A percentile compares a stretch with the other conserved stretches of the same genome.
phyloP scores from a whole-genome alignment of 2,113 vertebrate species.

The Lutjanus erythropterus region DNA sequence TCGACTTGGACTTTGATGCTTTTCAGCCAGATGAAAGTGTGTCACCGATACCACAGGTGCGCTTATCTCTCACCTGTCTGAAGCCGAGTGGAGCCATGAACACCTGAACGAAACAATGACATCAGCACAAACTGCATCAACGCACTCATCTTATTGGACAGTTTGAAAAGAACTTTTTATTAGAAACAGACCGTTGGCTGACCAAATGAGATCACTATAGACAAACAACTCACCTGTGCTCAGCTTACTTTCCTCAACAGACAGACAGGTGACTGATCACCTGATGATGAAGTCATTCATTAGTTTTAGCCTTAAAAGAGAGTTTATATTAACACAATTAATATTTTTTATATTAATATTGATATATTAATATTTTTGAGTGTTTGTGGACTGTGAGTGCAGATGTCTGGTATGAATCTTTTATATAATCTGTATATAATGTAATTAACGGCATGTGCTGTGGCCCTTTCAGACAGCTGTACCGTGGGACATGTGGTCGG shows the following conservation, averaged over 20 bases:
- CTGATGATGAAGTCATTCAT: not conserved
- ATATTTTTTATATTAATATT: too few species aligned
- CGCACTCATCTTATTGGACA: not conserved
- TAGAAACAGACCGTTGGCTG: not conserved
- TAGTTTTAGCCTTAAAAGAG: not conserved
- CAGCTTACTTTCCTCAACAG: not conserved
- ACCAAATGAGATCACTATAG: not conserved
- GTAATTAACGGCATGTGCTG: constrained; percentile 8
- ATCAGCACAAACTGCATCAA: too few species aligned
- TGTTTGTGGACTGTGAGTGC: too few species aligned
- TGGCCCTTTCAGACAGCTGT: constrained; percentile 86
- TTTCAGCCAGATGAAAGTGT: constrained; percentile 91
- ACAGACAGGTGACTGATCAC: not conserved
- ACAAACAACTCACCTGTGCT: not conserved
- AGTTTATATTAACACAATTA: not conserved
- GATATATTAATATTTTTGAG: too few species aligned
- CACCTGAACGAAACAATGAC: not conserved
- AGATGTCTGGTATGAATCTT: not conserved
- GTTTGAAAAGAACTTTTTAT: not conserved
- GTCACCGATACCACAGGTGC: constrained; percentile 82
- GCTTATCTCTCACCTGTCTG: not conserved
- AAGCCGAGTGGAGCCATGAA: not conserved
- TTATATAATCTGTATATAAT: not conserved
- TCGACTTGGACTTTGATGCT: constrained; percentile 97
- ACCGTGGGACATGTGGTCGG: constrained; percentile 98